phyloP scores from a whole-genome alignment of 1,140 invertebrate genomes.

The Anastrepha ludens region DNA sequence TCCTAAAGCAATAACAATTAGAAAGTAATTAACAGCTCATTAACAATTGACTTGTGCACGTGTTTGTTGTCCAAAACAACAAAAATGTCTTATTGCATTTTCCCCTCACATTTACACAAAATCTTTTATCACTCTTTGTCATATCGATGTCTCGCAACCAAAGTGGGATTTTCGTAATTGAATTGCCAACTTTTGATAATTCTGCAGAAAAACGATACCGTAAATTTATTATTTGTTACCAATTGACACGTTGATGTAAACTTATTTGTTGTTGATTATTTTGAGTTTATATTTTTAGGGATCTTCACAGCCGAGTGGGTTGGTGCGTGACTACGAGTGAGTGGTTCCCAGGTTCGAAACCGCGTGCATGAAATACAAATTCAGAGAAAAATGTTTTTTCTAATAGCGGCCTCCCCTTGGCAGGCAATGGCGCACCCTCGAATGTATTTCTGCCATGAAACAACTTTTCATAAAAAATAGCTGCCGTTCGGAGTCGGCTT shows the following conservation, averaged over 20 bases:
- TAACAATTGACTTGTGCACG: not conserved
- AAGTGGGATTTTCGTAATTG: conserved; percentile 5
- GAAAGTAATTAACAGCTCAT: conserved; percentile 11
- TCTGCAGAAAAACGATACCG: not conserved
- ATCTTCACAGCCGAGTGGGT: no score
- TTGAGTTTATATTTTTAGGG: no score
- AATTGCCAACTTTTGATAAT: not conserved
- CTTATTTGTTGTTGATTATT: not conserved
- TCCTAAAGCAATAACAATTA: not conserved
- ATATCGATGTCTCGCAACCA: not conserved
- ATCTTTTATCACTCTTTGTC: not conserved
- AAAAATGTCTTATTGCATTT: no score
- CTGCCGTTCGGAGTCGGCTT: no score
- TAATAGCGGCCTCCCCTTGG: no score
- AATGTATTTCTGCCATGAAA: no score
- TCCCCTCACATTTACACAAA: not conserved
- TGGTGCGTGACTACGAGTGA: no score
- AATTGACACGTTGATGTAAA: not conserved
- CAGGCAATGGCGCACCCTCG: no score
- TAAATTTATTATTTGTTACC: conserved; percentile 9
- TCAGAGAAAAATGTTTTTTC: no score
- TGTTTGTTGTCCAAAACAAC: not conserved
- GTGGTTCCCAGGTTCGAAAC: no score
- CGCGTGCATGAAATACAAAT: no score
- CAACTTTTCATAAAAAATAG: no score